Evolutionary conservation across 1,140 invertebrate genomes (phyloP).

Genomic region (Armadillidium nasatum): DNA sequence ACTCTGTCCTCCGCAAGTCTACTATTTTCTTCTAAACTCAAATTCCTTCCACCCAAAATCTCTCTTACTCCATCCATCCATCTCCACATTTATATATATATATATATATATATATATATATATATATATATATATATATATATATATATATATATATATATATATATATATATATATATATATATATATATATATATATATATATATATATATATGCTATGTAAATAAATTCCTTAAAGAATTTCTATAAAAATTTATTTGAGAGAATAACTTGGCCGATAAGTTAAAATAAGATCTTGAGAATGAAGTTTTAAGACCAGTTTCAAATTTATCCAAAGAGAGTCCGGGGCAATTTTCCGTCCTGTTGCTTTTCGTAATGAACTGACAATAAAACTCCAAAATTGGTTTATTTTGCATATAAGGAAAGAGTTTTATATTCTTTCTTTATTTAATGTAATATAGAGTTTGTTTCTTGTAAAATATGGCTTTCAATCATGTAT

Average conservation of each 20-base stretch:
- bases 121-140: conserved; percentile 12
- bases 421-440: background rate
- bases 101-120: conserved; percentile 11
- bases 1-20: no score
- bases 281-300: no score
- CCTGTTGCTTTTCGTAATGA: background rate
- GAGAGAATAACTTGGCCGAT: no score
- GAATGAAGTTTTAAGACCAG: background rate
- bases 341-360: background rate
- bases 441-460: conserved; percentile 6
- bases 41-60: no score
- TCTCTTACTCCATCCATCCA: no score
- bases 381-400: conserved; percentile 11
- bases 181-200: no score
- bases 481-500: background rate
- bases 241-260: no score
- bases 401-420: conserved; percentile 14
- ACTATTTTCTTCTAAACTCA: no score
- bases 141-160: background rate
- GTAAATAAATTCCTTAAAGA: no score
- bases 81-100: background rate
- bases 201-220: no score
- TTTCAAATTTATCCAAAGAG: background rate
- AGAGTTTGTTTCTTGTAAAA: background rate
- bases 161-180: no score